Evolutionary conservation across 2,888 invertebrate species (phyloP).

Genomic region (Antheraea yamamai): DNA sequence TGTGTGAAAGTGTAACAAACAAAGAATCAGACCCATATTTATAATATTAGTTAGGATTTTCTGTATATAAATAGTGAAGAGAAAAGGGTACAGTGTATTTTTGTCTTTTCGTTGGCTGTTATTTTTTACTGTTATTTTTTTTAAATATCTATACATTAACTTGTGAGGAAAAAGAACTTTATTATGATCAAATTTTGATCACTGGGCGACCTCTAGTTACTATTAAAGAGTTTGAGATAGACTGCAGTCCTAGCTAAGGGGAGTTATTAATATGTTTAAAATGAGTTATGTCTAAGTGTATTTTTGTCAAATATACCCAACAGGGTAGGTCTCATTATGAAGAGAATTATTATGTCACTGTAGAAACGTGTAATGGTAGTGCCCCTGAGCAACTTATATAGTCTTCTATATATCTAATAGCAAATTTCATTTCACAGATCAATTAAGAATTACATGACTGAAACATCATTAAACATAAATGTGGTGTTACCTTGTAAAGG

Average conservation of each 20-base stretch:
- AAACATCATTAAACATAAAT: constrained; percentile 84
- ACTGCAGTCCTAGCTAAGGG: not conserved
- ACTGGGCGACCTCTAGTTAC: not conserved
- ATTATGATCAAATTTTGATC: no score
- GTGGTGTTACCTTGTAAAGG: constrained; percentile 86
- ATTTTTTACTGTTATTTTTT: no score
- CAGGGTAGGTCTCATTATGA: not conserved
- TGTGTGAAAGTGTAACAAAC: not conserved
- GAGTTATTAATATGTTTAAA: not conserved
- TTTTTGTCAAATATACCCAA: not conserved
- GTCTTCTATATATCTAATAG: not conserved
- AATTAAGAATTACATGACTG: constrained; percentile 63
- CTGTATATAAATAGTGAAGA: no score
- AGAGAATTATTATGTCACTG: not conserved
- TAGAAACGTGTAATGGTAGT: not conserved
- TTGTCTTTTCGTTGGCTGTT: no score
- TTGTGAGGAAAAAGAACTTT: no score
- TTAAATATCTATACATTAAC: no score
- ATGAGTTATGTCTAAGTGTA: not conserved
- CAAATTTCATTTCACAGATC: constrained; percentile 47
- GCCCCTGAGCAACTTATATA: no score
- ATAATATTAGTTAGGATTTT: no score
- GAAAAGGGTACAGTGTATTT: no score
- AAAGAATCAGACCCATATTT: not conserved
- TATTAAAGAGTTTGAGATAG: not conserved